These are phyloP conservation scores for Ochropacha duplaris DNA, from an alignment of 2,888 invertebrate species.

Conservation along the genomic window DNA sequence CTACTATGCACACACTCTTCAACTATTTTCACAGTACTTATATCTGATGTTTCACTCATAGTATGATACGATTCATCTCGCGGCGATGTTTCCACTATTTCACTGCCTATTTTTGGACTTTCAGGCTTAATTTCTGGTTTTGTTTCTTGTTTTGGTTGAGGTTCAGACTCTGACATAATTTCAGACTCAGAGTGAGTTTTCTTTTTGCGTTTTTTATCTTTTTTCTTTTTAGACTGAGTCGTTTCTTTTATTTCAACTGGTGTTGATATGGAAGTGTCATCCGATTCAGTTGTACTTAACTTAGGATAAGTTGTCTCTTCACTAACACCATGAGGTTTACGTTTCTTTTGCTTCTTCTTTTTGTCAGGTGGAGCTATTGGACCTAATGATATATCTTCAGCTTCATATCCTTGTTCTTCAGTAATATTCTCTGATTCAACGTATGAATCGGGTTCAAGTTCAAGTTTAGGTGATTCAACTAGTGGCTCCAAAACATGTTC, in stretches of 20 bases:
- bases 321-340: conserved; percentile 58
- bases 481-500: neutral
- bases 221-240: conserved; percentile 45
- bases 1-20: conserved; percentile 85
- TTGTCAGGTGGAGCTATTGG: conserved; percentile 45
- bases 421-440: conserved; percentile 68
- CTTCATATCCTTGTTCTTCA: conserved; percentile 88
- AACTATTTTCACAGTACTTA: conserved; percentile 85
- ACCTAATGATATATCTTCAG: conserved; percentile 84
- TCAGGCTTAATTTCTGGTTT: conserved; percentile 54
- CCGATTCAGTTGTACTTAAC: conserved; percentile 64
- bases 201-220: conserved; percentile 78
- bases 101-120: conserved; percentile 74
- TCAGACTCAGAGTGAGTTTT: conserved; percentile 61
- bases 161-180: conserved; percentile 31
- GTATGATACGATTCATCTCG: conserved; percentile 84
- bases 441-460: conserved; percentile 68
- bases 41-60: conserved; percentile 82
- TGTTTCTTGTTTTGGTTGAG: conserved; percentile 27
- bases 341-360: conserved; percentile 81
- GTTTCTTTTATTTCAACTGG: conserved; percentile 53
- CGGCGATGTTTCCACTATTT: conserved; percentile 77
- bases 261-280: conserved; percentile 56
- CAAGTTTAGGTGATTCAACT: conserved; percentile 20
- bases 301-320: conserved; percentile 72